Evolutionary conservation across 2,113 vertebrate species (phyloP).

Genomic region (Gopherus flavomarginatus): DNA sequence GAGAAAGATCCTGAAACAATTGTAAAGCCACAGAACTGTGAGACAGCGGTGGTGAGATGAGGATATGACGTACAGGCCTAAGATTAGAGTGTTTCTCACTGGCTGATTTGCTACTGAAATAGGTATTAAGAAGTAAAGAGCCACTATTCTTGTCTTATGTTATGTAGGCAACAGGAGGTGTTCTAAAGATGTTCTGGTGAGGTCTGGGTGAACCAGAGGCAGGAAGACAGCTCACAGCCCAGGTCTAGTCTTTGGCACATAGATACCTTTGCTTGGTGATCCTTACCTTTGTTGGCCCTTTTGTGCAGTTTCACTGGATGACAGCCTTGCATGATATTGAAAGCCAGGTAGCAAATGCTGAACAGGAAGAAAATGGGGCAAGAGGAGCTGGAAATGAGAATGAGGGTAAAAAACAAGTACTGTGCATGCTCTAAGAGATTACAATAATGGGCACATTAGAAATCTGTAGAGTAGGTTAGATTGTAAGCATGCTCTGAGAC

Average conservation of each 20-base stretch:
- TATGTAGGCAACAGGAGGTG: not conserved
- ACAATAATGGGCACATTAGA: not conserved
- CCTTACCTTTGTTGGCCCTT: not conserved
- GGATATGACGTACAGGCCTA: conserved; percentile 4
- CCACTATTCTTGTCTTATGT: not conserved
- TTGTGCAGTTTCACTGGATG: not conserved
- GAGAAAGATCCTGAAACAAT: conserved; percentile 52
- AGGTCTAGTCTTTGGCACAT: not conserved
- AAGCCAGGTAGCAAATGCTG: not conserved
- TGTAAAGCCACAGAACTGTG: conserved; percentile 47
- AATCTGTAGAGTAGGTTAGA: conserved; percentile 21
- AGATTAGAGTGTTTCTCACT: not conserved
- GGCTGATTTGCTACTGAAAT: not conserved
- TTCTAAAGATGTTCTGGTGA: not conserved
- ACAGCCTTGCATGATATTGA: not conserved
- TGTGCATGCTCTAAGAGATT: not conserved
- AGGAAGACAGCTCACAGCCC: not conserved
- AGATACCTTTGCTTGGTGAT: not conserved
- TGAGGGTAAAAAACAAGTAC: not conserved
- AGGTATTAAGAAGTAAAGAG: not conserved
- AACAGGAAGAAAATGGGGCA: not conserved
- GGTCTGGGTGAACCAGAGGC: not conserved
- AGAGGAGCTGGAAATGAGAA: not conserved
- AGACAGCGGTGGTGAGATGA: not conserved
- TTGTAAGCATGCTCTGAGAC: conserved; percentile 18